Evolutionary conservation across 2,888 invertebrate species (phyloP), one percentile per base, ranked within the genome.

Genomic region (Agonopterix alstromeriana): DNA sequence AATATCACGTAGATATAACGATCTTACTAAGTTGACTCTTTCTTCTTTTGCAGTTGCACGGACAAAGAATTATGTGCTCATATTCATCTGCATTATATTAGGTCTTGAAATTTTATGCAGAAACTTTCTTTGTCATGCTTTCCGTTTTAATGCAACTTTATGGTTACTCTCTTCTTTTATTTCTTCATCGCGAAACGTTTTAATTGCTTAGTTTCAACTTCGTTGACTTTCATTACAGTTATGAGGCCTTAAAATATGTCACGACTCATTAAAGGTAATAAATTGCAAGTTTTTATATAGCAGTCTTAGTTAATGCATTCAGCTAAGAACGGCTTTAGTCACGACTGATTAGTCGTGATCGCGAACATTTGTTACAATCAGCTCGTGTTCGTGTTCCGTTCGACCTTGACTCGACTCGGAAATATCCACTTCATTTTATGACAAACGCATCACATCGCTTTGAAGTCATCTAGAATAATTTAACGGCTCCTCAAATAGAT

Each of bases 341-440:
- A 65, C 63, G 67, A 52, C 54, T 56, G 51, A 63, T 62, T 56
- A 59, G 57, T 66, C 60, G 27, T 64, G 61, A 65, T 69, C 55
- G 50, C 47, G 50, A 52, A 45, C 46, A 38, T 48, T 61, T 52
- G 52, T 53, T 53, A 55, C 50, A 55, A 59, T 58, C 50, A 48
- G 47, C 52, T 70, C 70, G 70, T 75, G 72, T 56, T 63, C 52
- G 43, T 75, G 72, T 56, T 63, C 52, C 42, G 49, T 44, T 35
- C 51, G 62, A 65, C 77, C 76, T 77, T 77, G 69, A 65, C 61
- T 69, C 56, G 52, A 50, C 61, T 67, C 58, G 51, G 56, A 55
- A 60, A 60, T 60, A 55, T 54, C 49, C 48, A 51, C 50, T 53
- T 47, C 46, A 47, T 49, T 52, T 50, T 47, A 48, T 50, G 35